Evolutionary conservation across 2,113 vertebrate genomes (phyloP).

Genomic region (Oceanites oceanicus): DNA sequence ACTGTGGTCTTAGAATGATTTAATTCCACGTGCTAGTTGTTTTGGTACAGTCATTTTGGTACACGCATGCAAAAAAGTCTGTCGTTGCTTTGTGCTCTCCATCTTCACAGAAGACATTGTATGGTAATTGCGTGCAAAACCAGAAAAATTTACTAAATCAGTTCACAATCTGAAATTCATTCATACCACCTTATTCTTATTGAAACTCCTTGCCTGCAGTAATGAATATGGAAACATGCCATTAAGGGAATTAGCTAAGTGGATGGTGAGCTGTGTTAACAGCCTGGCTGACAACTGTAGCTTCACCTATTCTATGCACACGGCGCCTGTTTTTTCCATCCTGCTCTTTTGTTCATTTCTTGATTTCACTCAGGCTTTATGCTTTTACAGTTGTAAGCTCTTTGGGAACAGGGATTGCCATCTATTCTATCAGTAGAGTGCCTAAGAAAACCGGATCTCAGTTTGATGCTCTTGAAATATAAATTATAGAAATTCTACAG

Average conservation of each 20-base stretch:
- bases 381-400: neutral
- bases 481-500: neutral
- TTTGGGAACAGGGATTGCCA: neutral
- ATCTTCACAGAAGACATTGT: rapidly evolving
- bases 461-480: neutral
- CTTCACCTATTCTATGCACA: neutral
- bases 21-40: rapidly evolving
- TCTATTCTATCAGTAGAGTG: neutral
- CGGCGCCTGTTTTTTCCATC: neutral
- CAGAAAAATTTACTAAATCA: neutral
- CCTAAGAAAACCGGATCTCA: neutral
- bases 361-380: neutral
- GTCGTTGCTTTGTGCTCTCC: neutral
- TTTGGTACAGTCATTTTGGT: neutral
- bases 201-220: neutral
- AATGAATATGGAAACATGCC: neutral
- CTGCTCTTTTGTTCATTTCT: neutral
- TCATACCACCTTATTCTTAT: neutral
- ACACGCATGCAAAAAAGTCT: rapidly evolving
- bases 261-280: neutral
- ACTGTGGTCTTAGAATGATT: neutral
- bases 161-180: neutral
- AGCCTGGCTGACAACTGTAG: neutral
- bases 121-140: neutral
- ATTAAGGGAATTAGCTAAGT: neutral